Base-by-base conservation (phyloP, 2,113 vertebrate genomes). In the Acrocephalus arundinaceus region DNA sequence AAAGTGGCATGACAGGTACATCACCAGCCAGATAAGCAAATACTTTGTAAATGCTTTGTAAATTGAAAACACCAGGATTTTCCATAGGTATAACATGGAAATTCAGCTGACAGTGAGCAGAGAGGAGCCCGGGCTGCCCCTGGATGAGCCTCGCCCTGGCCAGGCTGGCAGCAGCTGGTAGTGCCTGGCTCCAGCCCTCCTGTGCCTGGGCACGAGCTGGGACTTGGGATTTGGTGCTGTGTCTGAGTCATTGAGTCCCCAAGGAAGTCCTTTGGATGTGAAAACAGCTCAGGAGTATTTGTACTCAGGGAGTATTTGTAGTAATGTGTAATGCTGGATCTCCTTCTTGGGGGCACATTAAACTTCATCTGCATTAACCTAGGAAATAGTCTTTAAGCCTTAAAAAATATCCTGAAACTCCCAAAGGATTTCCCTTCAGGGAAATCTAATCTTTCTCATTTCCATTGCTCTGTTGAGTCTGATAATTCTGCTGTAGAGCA, bases 211-310 rank as follows among this genome's bases (percentile, higher is more conserved):
- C 78, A 43, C 30, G 5, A 3, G 45, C 37, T 18, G 43, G 49
- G 39, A 41, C 7, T 5, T 4, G 1, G 13, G 5, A 18, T 24
- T 57, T 4, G 1, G 35, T 52, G 65, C 11, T 2, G 1, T 24
- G 24, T 15, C 70, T 43, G 78, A 54, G 48, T 43, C 77, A 61
- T 1, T 0, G 4, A 18, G 57, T 31, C 66, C 66, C 13, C 59
- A 54, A 24, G 78, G 88, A 54, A 71, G 46, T 30, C 52, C 63
- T 68, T 13, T 7, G 66, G 51, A 49, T 0, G 0, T 12, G 51
- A 33, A 31, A 65, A 11, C 31, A 80, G 45, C 21, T 3, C 2
- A 8, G 77, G 93, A 57, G 37, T 39, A 39, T 39, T 39, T 39
- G 37, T 39, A 39, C 75, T 70, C 54, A 14, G 63, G 75, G 57